Evolutionary conservation across 2,797 vertebrate species (phyloP).

Genomic region (Apodemus agrarius): DNA sequence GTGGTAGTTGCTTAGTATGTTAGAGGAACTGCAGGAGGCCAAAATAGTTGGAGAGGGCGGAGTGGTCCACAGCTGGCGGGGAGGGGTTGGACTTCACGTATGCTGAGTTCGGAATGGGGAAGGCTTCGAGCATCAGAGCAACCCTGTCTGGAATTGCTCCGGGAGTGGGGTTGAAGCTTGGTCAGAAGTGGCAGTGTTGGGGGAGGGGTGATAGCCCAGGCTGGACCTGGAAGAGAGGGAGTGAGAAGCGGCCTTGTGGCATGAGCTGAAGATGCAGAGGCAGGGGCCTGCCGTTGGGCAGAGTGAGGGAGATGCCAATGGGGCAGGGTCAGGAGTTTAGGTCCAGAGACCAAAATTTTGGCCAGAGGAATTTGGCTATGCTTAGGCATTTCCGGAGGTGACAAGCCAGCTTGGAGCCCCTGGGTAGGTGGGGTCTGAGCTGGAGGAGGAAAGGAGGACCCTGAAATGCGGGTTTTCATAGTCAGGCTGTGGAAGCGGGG

Average conservation of each 20-base stretch:
- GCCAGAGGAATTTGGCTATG: background rate
- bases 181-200: background rate
- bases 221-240: background rate
- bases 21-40: background rate
- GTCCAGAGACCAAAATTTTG: background rate
- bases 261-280: background rate
- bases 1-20: background rate
- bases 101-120: background rate
- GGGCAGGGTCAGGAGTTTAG: background rate
- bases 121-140: background rate
- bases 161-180: background rate
- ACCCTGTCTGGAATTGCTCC: background rate
- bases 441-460: background rate
- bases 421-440: background rate
- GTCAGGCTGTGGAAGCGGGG: background rate
- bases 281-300: too few relatives aligned
- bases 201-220: background rate
- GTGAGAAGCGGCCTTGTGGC: background rate
- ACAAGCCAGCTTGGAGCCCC: background rate
- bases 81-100: background rate
- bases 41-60: background rate
- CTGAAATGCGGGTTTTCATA: background rate
- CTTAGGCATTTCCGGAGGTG: background rate
- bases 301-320: rapidly evolving
- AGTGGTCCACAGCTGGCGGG: background rate